Base-by-base conservation (phyloP, 1,140 invertebrate genomes). In the Camponotus pennsylvanicus region DNA sequence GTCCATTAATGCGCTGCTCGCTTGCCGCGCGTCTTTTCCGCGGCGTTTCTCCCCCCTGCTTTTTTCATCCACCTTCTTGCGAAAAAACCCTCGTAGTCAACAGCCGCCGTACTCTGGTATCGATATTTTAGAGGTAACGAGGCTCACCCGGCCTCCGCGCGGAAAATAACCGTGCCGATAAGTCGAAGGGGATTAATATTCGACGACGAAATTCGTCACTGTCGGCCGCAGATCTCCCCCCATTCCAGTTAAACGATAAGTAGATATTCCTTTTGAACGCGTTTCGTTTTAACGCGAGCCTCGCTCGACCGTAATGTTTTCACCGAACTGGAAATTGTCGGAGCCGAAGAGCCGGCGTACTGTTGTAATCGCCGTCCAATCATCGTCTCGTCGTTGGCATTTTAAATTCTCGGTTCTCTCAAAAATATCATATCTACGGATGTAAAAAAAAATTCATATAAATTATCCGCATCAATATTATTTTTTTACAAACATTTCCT, bases 41-140 rank as follows among this genome's bases (percentile, higher is more conserved):
- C 5, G 34, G 59, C 21, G 37, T 69, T 69, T 40, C 45, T 37
- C 66, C 8, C 18, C 69, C 8, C 18, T 27, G 42, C 15, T 15
- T 37, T 32, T 45, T 21, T 42, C 27, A 4, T 13, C 3, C 6
- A 42, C 18, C 13, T 76, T 69, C 37, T 61, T 13, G 11, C n/a
- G 76, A 6, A 52, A 86, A 71, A 86, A 61, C 55, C 64, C 78
- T 49, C 42, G 42, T 59, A 13, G 66, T 15, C 57, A 18, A 18
- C 82, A 63, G 32, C 63, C 70, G 64, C 27, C 55, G 32, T 27
- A 37, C 37, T 21, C 59, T 37, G 76, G 78, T 88, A 83, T 90
- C 87, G 85, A 87, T 91, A 90, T 87, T 82, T 90, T 80, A 91
- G 85, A 85, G 69, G 40, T 90, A 89, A 90, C 80, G 89, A 90